Evolutionary conservation across 2,888 invertebrate species (phyloP), one percentile per base, ranked within the genome.

Genomic region (Euplexia lucipara): DNA sequence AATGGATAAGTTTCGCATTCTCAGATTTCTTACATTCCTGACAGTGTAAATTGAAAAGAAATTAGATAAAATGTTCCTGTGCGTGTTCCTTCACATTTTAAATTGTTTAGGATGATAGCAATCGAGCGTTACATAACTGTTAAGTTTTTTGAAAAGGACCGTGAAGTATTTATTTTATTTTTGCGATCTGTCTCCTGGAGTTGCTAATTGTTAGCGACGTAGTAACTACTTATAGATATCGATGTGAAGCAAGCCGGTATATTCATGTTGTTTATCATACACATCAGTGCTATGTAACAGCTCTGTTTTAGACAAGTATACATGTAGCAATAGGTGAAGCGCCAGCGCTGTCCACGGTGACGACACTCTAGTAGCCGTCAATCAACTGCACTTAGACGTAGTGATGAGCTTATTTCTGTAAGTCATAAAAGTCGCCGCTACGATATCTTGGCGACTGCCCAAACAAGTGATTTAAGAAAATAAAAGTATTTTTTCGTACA

Each of bases 321-420:
- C 67, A 67, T 59, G 39, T 74, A 67, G 52, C 56, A 65, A 78
- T 66, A 74, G 60, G 49, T 37, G 20, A 63, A 65, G 53, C 56
- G 75, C 70, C 45, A 56, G 59, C 65, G 70, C 58, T 60, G 59
- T 64, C 58, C 48, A 44, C 64, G 44, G 47, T 39, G 56, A 67
- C 51, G 45, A 51, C 51, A 69, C 56, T 69, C 65, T 61, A 37
- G 60, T 58, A 68, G 69, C 60, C 66, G 67, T 48, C 59, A 57
- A 54, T 57, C 66, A 61, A 63, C 70, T 75, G 77, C 78, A 79
- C 76, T 81, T 83, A 81, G 84, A 71, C 63, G 76, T 84, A 85
- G 83, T 80, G 69, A 84, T 77, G 87, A 88, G 88, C 87, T 86
- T 86, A 87, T 78, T 75, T 70, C 76, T 61, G 71, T 79, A 76